phyloP scores from a whole-genome alignment of 1,140 invertebrate species.

The Leptonema lineaticorne region DNA sequence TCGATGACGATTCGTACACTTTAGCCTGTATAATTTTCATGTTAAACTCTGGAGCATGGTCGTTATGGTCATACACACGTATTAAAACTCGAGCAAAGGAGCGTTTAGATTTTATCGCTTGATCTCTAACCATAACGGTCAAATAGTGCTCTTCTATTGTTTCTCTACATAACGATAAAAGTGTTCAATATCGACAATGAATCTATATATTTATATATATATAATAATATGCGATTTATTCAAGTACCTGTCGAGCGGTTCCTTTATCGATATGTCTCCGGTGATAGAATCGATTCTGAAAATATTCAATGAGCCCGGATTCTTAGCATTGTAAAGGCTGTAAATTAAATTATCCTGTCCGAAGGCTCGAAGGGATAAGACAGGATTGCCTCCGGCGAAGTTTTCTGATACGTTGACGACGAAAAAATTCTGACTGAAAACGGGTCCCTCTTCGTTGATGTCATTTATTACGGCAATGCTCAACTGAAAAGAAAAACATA shows the following conservation, averaged over 20 bases:
- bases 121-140: constrained; percentile 84
- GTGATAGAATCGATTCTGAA: constrained; percentile 77
- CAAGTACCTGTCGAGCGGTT: constrained; percentile 65
- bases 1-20: constrained; percentile 72
- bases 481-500: constrained; percentile 48
- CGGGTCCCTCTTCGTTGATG: constrained; percentile 74
- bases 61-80: constrained; percentile 81
- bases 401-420: constrained; percentile 74
- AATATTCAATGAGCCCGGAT: constrained; percentile 66
- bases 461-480: constrained; percentile 67
- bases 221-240: background rate
- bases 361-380: constrained; percentile 33
- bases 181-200: background rate
- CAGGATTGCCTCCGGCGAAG: constrained; percentile 36
- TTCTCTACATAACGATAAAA: constrained; percentile 55
- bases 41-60: constrained; percentile 81
- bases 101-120: constrained; percentile 75
- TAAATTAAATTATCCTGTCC: constrained; percentile 59
- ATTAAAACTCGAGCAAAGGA: constrained; percentile 78
- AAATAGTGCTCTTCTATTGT: constrained; percentile 76
- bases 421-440: constrained; percentile 67
- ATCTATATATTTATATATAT: background rate
- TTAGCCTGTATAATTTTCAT: constrained; percentile 72
- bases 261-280: constrained; percentile 69
- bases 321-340: constrained; percentile 70